Evolutionary conservation across 1,140 invertebrate species (phyloP), one percentile per base, ranked within the genome.

Genomic region (Drosophila aff.): DNA sequence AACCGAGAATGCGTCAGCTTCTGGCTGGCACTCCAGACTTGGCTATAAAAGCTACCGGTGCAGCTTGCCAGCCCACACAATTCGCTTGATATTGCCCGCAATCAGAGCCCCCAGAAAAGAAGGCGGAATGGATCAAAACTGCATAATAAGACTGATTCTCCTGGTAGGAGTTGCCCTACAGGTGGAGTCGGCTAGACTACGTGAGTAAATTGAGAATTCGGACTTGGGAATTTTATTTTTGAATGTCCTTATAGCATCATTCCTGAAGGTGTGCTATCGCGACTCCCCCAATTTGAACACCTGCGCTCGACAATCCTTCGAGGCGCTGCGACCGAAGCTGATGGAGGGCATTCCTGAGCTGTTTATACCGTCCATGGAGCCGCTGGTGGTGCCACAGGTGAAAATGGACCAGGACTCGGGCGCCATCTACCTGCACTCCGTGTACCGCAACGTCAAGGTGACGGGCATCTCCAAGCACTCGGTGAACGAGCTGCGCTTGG

Each of bases 231-330:
- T 13, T 23, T 16, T 6, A 15, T n/a, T 40, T n/a, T 40, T 8
- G 1, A 23, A 36, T 11, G 21, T 40, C 64, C 50, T 68, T 94
- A 0, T 93, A 96, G 96, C 96, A 11, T 93, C 94, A 3, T 96
- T 95, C 83, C 94, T 96, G 0, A 93, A 95, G 44, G 75, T 95
- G 10, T 96, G 96, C 78, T 94, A 95, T 61, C 93, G 95, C 0
- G 94, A 94, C 49, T 94, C 96, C 82, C 94, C 94, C 1, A 93
- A 95, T 1, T 80, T 96, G 0, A 93, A 95, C 62, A 79, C 93
- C 2, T 96, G 96, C 74, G 93, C 95, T 0, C 77, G 83, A 23
- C 92, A 95, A 7, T 95, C 95, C 7, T 94, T 96, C 2, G 85
- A 94, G 13, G 62, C 58, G 9, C 59, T 96, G 2, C 92, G 93